Conservation (phyloP, 2,797 vertebrate genomes). For the Sitta carolinensis region DNA sequence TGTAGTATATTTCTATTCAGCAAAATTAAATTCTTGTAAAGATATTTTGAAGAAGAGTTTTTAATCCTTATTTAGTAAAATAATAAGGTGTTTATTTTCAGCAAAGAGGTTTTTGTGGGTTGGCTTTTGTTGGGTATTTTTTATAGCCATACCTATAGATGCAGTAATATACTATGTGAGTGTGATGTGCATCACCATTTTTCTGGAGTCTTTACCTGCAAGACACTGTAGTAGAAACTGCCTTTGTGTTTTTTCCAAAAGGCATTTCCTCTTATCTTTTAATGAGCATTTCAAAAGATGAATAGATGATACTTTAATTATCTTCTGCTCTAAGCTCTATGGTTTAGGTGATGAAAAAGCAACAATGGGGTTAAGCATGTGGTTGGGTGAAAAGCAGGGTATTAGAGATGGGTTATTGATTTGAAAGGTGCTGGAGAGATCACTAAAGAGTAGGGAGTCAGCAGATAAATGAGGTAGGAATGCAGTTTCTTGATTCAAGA, state of each 20-base stretch:
- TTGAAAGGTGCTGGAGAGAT: not conserved
- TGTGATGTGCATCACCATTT: not conserved
- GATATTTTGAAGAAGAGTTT: not conserved
- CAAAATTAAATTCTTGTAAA: not conserved
- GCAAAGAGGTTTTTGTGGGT: not conserved
- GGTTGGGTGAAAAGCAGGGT: not conserved
- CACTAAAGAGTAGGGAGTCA: not conserved
- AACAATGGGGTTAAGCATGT: not conserved
- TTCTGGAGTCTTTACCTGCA: not conserved
- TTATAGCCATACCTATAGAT: not conserved
- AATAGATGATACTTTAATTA: not conserved
- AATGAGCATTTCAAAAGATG: not conserved
- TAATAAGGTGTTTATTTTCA: not conserved
- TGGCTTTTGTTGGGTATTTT: not conserved
- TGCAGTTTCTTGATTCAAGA: not conserved
- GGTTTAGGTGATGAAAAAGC: not conserved
- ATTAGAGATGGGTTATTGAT: not conserved
- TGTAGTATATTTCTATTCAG: not conserved
- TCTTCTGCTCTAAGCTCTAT: not conserved
- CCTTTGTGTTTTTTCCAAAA: not conserved
- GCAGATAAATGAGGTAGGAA: not conserved
- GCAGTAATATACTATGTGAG: not conserved
- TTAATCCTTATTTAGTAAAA: not conserved
- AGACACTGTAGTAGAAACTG: not conserved
- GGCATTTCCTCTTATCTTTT: not conserved